These are phyloP conservation scores for Cuculus canorus DNA, from an alignment of 2,797 vertebrate genomes.

Conservation along the genomic window DNA sequence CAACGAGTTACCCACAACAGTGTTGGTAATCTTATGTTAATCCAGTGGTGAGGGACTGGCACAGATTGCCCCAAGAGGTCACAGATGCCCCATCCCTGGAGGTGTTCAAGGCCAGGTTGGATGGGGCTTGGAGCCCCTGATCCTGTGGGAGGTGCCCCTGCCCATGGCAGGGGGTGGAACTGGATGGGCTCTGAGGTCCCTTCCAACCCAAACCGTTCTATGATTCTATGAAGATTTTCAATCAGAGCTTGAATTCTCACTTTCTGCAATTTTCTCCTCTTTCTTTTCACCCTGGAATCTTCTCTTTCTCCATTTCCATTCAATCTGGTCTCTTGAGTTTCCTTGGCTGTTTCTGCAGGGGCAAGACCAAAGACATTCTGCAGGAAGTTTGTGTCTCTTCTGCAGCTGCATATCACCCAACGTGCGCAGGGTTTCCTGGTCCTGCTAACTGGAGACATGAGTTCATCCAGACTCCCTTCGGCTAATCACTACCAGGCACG, in stretches of 20 bases:
- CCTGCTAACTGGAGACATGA: conserved; percentile 58
- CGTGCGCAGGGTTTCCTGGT: conserved; percentile 12
- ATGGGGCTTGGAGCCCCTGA: too few relatives aligned
- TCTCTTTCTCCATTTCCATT: neutral
- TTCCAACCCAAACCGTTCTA: too few relatives aligned
- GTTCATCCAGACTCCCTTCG: conserved; percentile 41
- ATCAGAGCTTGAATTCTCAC: neutral
- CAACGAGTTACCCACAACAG: neutral
- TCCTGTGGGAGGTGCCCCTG: too few relatives aligned
- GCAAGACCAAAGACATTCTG: neutral
- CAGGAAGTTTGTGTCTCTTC: neutral
- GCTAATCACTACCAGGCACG: conserved; percentile 56
- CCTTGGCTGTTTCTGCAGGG: neutral
- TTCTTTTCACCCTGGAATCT: neutral
- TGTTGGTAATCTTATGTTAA: too few relatives aligned
- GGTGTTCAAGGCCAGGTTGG: too few relatives aligned
- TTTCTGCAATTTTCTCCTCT: neutral
- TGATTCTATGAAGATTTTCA: neutral
- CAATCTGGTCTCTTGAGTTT: neutral
- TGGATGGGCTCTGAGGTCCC: too few relatives aligned
- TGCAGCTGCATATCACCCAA: neutral
- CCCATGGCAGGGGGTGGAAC: too few relatives aligned
- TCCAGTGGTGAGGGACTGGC: too few relatives aligned
- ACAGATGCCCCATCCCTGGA: too few relatives aligned
- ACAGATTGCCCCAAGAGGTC: too few relatives aligned